Evolutionary conservation across 1,140 invertebrate genomes (phyloP).

Genomic region (Gonatopus flavifemur): DNA sequence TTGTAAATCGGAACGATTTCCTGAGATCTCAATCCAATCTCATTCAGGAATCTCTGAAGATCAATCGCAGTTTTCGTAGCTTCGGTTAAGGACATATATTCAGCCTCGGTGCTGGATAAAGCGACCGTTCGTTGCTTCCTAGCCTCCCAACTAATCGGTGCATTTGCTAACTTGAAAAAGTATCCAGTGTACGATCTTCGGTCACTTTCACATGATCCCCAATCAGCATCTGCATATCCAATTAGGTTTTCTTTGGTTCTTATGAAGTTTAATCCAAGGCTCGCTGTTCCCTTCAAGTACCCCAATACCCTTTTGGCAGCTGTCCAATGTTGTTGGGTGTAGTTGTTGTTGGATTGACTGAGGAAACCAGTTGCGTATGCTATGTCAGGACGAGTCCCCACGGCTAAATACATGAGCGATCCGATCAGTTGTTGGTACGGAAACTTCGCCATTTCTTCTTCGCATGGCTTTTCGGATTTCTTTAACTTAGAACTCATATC

Average conservation of each 20-base stretch:
- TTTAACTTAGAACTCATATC: neutral
- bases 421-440: slow-evolving; percentile 48
- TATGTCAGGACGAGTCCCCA: slow-evolving; percentile 43
- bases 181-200: slow-evolving; percentile 26
- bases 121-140: slow-evolving; percentile 17
- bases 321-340: slow-evolving; percentile 19
- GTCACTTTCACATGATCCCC: slow-evolving; percentile 14
- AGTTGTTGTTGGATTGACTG: slow-evolving; percentile 23
- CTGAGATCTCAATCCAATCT: neutral
- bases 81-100: slow-evolving; percentile 45
- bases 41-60: slow-evolving; percentile 29
- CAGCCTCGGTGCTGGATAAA: slow-evolving; percentile 42
- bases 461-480: neutral
- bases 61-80: slow-evolving; percentile 38
- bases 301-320: slow-evolving; percentile 25
- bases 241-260: slow-evolving; percentile 5
- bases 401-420: slow-evolving; percentile 38
- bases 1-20: slow-evolving; percentile 16
- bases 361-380: slow-evolving; percentile 29
- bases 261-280: slow-evolving; percentile 15
- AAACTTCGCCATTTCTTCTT: neutral
- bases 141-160: slow-evolving; percentile 10
- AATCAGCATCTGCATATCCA: slow-evolving; percentile 25
- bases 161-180: slow-evolving; percentile 8
- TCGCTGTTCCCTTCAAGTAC: slow-evolving; percentile 27